Conservation (phyloP, 64 coral and sea anemone genomes). For the Cladopsammia gracilis region DNA sequence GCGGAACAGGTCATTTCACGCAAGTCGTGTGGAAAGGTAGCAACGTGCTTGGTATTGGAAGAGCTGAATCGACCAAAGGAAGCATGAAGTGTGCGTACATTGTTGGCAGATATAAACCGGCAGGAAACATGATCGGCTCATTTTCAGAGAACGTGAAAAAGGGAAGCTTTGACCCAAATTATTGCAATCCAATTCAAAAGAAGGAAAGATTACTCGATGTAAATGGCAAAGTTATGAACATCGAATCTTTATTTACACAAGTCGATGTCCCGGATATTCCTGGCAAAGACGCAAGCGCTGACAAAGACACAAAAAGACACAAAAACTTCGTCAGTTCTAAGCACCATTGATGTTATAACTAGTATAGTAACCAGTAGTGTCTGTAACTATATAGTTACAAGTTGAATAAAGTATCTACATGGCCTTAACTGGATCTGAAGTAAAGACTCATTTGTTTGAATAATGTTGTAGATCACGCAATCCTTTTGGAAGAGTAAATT, state of each 20-base stretch:
- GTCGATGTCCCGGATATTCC: neutral
- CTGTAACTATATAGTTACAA: no score
- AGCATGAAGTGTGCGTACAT: slow-evolving; percentile 75
- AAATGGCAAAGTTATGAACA: neutral
- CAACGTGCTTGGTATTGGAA: slow-evolving; percentile 76
- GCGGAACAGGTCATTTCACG: slow-evolving; percentile 78
- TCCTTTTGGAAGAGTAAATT: no score
- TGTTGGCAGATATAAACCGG: slow-evolving; percentile 80
- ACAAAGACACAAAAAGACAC: no score
- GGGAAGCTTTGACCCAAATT: slow-evolving; percentile 69
- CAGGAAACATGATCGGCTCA: slow-evolving; percentile 75
- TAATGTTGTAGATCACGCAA: no score
- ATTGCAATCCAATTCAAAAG: slow-evolving; percentile 46
- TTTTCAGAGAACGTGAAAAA: slow-evolving; percentile 69
- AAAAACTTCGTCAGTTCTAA: neutral
- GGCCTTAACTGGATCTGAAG: no score
- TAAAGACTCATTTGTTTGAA: no score
- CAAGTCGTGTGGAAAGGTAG: slow-evolving; percentile 91
- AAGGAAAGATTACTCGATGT: neutral
- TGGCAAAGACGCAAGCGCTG: no score
- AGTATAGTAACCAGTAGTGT: no score
- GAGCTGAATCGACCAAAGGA: slow-evolving; percentile 3
- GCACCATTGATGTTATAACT: no score
- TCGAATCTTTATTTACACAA: neutral
- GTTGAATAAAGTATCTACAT: no score